Conservation (phyloP, 1,140 invertebrate species). For the Euwallacea fornicatus region DNA sequence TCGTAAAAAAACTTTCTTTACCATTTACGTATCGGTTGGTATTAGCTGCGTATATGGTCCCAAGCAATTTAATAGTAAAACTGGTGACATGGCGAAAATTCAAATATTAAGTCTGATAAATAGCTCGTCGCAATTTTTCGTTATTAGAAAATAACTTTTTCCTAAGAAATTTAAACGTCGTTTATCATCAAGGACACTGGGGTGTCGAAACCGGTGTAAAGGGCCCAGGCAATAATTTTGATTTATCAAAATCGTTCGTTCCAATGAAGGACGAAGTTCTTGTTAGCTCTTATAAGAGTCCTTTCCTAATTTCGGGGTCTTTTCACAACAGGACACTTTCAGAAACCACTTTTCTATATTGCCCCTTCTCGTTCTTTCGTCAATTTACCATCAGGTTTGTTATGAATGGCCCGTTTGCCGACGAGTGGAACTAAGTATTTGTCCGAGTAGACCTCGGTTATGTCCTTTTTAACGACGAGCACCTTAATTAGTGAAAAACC, state of each 20-base stretch:
- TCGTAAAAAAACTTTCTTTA: no score
- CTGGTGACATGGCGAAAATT: not conserved
- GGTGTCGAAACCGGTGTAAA: not conserved
- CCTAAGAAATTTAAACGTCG: not conserved
- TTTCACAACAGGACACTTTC: slow-evolving; percentile 8
- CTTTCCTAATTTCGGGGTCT: slow-evolving; percentile 8
- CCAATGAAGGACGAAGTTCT: not conserved
- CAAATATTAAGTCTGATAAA: not conserved
- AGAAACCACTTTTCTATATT: slow-evolving; percentile 13
- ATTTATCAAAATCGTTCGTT: slow-evolving; percentile 6
- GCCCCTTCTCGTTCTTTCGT: slow-evolving; percentile 1
- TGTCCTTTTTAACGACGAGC: no score
- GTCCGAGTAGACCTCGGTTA: no score
- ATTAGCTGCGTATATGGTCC: not conserved
- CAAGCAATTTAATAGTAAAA: not conserved
- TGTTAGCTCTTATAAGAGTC: not conserved
- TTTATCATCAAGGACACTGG: not conserved
- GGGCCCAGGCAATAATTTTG: not conserved
- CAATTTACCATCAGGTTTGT: not conserved
- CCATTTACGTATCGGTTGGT: no score
- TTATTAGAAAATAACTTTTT: not conserved
- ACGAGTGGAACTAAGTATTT: not conserved
- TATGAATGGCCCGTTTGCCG: not conserved
- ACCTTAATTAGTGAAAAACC: no score
- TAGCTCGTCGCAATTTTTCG: not conserved